Percentiles rank a stretch among this genome's conserved stretches.
Conservation (phyloP, 2,113 vertebrate species). For the Ailurus styani region DNA sequence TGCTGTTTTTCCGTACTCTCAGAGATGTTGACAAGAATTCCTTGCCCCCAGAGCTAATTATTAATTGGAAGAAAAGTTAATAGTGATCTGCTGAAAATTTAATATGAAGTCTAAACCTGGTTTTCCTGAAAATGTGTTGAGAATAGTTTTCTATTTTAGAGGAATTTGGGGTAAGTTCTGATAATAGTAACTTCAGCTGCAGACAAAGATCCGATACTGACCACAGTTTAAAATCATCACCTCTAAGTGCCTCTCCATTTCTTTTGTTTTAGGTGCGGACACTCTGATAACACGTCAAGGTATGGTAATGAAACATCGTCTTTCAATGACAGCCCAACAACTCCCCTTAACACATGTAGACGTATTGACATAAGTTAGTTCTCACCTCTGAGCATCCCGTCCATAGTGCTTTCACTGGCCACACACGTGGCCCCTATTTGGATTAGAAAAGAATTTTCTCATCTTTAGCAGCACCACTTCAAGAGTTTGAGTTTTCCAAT, state of each 20-base stretch:
- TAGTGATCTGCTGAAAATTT: neutral
- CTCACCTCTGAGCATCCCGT: neutral
- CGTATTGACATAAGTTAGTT: neutral
- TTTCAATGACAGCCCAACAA: neutral
- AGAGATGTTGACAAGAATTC: neutral
- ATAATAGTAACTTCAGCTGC: neutral
- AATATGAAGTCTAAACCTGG: neutral
- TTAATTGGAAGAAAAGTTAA: neutral
- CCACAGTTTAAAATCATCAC: neutral
- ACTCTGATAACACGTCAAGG: neutral
- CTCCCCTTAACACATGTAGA: neutral
- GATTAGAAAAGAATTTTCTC: neutral
- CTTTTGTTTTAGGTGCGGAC: neutral
- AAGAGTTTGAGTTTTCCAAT: slow-evolving; percentile 53
- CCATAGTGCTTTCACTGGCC: neutral
- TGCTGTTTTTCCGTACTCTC: neutral
- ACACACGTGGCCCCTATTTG: neutral
- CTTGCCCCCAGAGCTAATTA: neutral
- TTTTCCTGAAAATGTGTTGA: neutral
- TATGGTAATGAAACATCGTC: neutral
- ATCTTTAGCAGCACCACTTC: neutral
- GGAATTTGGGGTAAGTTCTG: neutral
- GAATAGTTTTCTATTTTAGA: neutral
- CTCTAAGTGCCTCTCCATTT: neutral
- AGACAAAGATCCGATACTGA: neutral